These are phyloP conservation scores for Ptilorrhoa leucosticta DNA, from an alignment of 2,113 vertebrate species.

Conservation along the genomic window DNA sequence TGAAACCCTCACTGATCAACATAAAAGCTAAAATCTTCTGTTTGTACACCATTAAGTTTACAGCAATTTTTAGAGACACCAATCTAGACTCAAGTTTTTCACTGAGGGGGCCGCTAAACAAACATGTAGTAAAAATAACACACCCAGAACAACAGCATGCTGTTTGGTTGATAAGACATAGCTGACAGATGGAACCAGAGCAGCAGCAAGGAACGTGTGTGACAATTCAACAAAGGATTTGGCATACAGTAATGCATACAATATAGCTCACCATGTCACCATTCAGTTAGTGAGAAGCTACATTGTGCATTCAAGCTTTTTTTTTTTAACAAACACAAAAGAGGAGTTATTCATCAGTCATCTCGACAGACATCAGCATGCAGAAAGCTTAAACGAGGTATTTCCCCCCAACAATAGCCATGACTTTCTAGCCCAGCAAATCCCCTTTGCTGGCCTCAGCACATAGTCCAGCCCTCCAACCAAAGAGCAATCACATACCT, in stretches of 20 bases:
- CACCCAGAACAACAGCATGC: neutral
- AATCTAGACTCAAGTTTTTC: neutral
- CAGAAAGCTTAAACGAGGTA: conserved; percentile 13
- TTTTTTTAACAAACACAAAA: conserved; percentile 15
- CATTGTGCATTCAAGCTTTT: conserved; percentile 14
- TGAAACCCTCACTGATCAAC: neutral
- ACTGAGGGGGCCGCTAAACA: neutral
- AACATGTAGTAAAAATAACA: conserved; percentile 42
- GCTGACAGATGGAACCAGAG: conserved; percentile 18
- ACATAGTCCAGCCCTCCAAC: neutral
- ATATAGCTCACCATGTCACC: neutral
- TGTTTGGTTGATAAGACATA: neutral
- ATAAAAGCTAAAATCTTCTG: neutral
- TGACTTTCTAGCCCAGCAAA: neutral
- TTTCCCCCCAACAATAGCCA: neutral
- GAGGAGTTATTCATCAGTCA: conserved; percentile 23
- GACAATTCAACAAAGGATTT: neutral
- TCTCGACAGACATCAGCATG: neutral
- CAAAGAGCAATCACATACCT: conserved; percentile 73
- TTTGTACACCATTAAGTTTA: neutral
- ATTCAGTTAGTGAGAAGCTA: conserved; percentile 38
- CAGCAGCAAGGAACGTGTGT: neutral
- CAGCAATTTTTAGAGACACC: neutral
- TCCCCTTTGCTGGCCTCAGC: neutral
- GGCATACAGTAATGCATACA: neutral